Conservation (phyloP, 2,888 invertebrate species). For the Mesoligia furuncula region DNA sequence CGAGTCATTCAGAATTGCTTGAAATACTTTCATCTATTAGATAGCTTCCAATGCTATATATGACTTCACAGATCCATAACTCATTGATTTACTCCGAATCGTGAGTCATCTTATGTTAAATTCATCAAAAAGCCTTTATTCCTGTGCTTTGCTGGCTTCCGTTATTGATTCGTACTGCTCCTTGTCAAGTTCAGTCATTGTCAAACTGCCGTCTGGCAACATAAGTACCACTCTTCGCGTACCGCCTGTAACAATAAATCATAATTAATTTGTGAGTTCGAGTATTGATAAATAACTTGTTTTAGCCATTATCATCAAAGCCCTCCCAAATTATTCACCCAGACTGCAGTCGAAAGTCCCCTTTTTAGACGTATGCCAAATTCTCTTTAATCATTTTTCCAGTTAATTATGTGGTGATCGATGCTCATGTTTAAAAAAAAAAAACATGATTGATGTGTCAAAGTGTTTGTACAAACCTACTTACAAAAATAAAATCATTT, state of each 20-base stretch:
- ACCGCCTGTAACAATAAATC: slow-evolving; percentile 91
- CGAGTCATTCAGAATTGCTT: slow-evolving; percentile 10
- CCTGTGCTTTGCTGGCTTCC: slow-evolving; percentile 91
- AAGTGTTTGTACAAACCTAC: too few relatives aligned
- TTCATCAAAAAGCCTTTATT: slow-evolving; percentile 71
- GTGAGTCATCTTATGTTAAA: slow-evolving; percentile 7
- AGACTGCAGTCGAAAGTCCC: too few relatives aligned
- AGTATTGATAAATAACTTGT: background rate
- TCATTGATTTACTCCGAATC: slow-evolving; percentile 1
- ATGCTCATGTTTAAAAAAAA: too few relatives aligned
- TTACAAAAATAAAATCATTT: too few relatives aligned
- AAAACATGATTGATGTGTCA: too few relatives aligned
- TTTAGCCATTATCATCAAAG: background rate
- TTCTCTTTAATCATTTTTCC: background rate
- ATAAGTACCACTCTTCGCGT: slow-evolving; percentile 95
- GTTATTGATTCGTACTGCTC: slow-evolving; percentile 94
- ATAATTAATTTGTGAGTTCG: background rate
- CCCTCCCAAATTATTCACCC: background rate
- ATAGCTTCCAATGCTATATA: background rate
- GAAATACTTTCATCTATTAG: slow-evolving; percentile 11
- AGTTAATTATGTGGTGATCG: background rate
- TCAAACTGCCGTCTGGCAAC: slow-evolving; percentile 95
- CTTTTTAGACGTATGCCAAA: background rate
- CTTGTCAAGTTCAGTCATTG: slow-evolving; percentile 96
- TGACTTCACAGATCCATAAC: slow-evolving; percentile 9